A percentile compares a stretch with the other conserved stretches of the same genome.
Conservation (phyloP, 2,888 invertebrate genomes). For the Subacronicta megacephala region DNA sequence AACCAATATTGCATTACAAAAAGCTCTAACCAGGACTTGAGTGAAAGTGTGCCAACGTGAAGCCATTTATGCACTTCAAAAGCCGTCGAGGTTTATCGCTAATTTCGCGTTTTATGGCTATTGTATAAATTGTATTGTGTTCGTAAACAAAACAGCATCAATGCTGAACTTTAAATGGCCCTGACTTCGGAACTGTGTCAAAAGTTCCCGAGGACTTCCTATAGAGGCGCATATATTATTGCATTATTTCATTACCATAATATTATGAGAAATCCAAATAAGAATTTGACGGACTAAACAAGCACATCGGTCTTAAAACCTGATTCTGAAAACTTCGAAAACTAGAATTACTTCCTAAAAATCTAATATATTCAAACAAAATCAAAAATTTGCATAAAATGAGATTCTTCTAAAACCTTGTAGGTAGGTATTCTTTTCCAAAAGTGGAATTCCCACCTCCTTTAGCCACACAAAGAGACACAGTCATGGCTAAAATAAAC, state of each 20-base stretch:
- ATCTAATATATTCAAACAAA: not conserved
- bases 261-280: too few relatives aligned
- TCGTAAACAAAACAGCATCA: constrained; percentile 12
- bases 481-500: constrained; percentile 43
- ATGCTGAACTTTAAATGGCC: not conserved
- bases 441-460: constrained; percentile 8
- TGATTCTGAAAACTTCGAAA: too few relatives aligned
- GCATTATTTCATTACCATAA: too few relatives aligned
- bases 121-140: constrained; percentile 29
- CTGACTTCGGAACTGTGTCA: too few relatives aligned
- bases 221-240: too few relatives aligned
- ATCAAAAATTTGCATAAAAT: not conserved
- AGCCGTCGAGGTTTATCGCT: constrained; percentile 38
- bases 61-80: constrained; percentile 21
- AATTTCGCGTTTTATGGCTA: constrained; percentile 32
- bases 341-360: too few relatives aligned
- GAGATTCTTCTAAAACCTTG: not conserved
- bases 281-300: too few relatives aligned
- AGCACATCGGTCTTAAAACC: too few relatives aligned
- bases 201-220: too few relatives aligned
- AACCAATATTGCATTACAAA: constrained; percentile 38
- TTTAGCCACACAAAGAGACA: constrained; percentile 30
- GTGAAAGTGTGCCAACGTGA: constrained; percentile 39
- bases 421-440: not conserved
- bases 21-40: constrained; percentile 40